Evolutionary conservation across 2,113 vertebrate species (phyloP).

Genomic region (Jacana jacana): DNA sequence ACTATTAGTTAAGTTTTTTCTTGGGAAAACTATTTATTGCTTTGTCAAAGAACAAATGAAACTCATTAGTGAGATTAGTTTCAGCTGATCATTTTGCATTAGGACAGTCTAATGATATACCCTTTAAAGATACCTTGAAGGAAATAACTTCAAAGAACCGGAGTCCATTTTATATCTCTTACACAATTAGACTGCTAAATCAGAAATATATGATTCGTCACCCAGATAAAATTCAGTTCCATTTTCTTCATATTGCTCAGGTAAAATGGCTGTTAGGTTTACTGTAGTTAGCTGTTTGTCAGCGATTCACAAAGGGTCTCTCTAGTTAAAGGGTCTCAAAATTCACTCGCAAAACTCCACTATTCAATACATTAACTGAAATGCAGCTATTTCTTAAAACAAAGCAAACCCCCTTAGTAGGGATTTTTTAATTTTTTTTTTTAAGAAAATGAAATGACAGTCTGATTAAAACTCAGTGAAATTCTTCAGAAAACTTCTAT

Average conservation of each 20-base stretch:
- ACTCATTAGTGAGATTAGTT: constrained; percentile 81
- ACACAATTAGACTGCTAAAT: constrained; percentile 31
- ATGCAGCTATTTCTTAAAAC: not conserved
- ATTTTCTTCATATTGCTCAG: not conserved
- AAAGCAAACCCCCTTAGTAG: not conserved
- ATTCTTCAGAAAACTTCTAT: not conserved
- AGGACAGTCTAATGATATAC: constrained; percentile 61
- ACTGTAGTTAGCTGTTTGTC: not conserved
- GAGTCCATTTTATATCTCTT: constrained; percentile 50
- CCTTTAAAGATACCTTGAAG: constrained; percentile 54
- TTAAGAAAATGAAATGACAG: not conserved
- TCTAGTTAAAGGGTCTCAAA: not conserved
- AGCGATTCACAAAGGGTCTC: not conserved
- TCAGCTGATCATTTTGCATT: constrained; percentile 73
- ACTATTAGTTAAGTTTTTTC: constrained; percentile 76
- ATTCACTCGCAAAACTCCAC: not conserved
- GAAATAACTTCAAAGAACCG: constrained; percentile 53
- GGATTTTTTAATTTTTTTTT: not conserved
- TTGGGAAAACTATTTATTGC: constrained; percentile 74
- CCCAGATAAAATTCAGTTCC: not conserved
- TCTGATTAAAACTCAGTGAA: not conserved
- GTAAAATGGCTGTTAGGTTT: not conserved
- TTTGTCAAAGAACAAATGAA: constrained; percentile 80
- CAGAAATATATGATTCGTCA: constrained; percentile 4
- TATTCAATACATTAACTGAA: not conserved